Base-by-base conservation (phyloP, 2,113 vertebrate species). In the Holacanthus passer region DNA sequence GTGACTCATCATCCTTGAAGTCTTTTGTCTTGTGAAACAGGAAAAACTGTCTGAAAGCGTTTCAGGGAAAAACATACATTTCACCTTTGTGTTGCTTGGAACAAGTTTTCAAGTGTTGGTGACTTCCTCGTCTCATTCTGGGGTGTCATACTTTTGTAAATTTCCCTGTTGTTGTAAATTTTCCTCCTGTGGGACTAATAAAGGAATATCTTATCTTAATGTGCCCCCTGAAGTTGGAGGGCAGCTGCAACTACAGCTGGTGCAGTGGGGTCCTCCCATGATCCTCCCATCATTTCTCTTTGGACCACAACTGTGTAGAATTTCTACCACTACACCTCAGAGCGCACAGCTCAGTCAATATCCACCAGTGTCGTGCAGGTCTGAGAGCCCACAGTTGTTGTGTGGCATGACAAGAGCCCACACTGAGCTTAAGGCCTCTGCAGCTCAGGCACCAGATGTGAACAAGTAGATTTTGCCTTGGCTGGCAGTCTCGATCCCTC, bases 401-500 rank as follows among this genome's bases (percentile, higher is more conserved):
- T 79, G 71, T 27, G 63, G 55, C 65, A 41, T 87, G 69, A 62
- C 59, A 67, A 79, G 48, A 50, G n/a, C 29, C 39, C 7, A 3
- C 59, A 7, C 47, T 4, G 12, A 53, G 63, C 67, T 39, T 17
- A 60, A 79, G 59, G 73, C 66, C 35, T 78, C 71, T 70, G 62
- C 56, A 64, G 77, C 78, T 31, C 20, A 41, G 65, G 76, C 68
- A 77, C 48, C 87, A 86, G 53, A 85, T 81, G 64, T 73, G 83
- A 79, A 87, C 81, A 69, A 77, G 73, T 64, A 62, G 73, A 87
- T 90, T 91, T 83, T 81, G 86, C 89, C 79, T 85, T 89, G 41
- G 9, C 67, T 29, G 82, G 41, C 80, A 79, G 85, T 76, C n/a
- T n/a, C 79, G n/a, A 78, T 77, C 77, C 76, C 87, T 60, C 50